These are phyloP conservation scores for Bombus picipes DNA, from an alignment of 1,140 invertebrate species.

Conservation along the genomic window DNA sequence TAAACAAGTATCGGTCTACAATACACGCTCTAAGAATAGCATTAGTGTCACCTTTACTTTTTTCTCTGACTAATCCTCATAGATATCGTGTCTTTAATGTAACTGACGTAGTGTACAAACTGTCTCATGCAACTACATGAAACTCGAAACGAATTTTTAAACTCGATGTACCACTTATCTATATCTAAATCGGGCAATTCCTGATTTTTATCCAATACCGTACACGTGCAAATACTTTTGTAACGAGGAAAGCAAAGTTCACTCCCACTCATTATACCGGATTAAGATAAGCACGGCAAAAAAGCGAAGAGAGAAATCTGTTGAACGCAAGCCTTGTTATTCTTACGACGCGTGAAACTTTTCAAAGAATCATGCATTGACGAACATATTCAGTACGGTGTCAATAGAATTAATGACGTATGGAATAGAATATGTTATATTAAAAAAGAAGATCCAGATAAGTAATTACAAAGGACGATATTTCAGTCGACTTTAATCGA, in stretches of 20 bases:
- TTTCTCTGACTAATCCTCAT: slow-evolving; percentile 40
- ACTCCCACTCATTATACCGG: neutral
- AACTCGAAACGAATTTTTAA: neutral
- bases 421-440: neutral
- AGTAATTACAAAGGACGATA: neutral
- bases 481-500: neutral
- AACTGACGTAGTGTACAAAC: neutral
- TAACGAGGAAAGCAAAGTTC: neutral
- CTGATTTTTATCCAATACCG: neutral
- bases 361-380: neutral
- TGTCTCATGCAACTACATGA: rapidly evolving
- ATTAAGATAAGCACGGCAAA: neutral
- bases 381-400: neutral
- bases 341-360: neutral
- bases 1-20: slow-evolving; percentile 50
- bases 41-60: slow-evolving; percentile 59
- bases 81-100: neutral
- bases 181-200: neutral
- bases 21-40: slow-evolving; percentile 56
- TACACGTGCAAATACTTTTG: neutral
- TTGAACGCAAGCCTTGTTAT: neutral
- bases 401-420: neutral
- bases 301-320: neutral
- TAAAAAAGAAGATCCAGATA: neutral
- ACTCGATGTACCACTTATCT: neutral